phyloP scores from a whole-genome alignment of 2,888 invertebrate genomes.

The Eudasyphora cyanicolor region DNA sequence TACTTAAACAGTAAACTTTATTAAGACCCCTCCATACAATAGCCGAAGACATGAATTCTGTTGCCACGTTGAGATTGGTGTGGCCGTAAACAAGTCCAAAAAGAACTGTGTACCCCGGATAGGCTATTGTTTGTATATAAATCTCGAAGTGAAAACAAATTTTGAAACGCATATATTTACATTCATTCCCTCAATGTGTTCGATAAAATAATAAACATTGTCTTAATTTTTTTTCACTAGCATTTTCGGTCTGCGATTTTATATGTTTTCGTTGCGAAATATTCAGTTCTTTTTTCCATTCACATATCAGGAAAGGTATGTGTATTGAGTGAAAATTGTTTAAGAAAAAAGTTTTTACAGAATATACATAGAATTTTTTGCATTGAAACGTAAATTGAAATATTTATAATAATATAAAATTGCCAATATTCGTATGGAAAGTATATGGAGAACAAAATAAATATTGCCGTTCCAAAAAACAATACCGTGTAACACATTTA shows the following conservation, averaged over 20 bases:
- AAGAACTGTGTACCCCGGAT: neutral
- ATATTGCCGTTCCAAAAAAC: too few relatives aligned
- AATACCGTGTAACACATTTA: too few relatives aligned
- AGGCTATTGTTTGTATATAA: neutral
- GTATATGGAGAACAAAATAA: too few relatives aligned
- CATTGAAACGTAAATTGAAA: too few relatives aligned
- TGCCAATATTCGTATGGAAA: too few relatives aligned
- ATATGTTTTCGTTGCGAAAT: neutral
- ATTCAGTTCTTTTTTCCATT: neutral
- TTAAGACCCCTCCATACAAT: neutral
- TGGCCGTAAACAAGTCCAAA: neutral
- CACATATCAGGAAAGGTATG: neutral
- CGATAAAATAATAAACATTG: conserved; percentile 38
- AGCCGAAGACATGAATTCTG: neutral
- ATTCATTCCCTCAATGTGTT: conserved; percentile 23
- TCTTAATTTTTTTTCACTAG: neutral
- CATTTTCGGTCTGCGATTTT: neutral
- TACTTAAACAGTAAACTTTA: too few relatives aligned
- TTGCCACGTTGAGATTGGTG: neutral
- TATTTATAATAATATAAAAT: too few relatives aligned
- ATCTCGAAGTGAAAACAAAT: conserved; percentile 26
- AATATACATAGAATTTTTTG: too few relatives aligned
- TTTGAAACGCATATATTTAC: conserved; percentile 31
- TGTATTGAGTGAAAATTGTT: too few relatives aligned
- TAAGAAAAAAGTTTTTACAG: too few relatives aligned